Percentiles rank a stretch among this genome's conserved stretches.
phyloP scores from a whole-genome alignment of 2,888 invertebrate genomes.

The Rhingia campestris region DNA sequence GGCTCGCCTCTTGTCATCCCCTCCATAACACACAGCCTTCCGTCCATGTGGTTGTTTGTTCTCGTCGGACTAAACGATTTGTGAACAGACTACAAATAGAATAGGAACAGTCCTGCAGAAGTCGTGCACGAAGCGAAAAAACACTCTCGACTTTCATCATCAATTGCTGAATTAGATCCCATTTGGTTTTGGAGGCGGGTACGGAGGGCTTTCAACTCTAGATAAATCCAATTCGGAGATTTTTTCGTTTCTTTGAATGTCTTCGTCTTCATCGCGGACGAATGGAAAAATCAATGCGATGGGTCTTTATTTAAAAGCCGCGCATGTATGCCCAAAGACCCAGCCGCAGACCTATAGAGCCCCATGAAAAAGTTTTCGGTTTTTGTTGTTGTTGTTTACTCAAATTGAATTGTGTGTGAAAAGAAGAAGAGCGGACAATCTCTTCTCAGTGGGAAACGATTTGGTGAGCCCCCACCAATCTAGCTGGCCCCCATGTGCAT shows the following conservation, averaged over 20 bases:
- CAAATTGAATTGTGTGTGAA: conserved; percentile 72
- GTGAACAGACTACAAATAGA: conserved; percentile 44
- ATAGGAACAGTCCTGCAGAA: conserved; percentile 50
- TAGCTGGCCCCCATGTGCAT: conserved; percentile 37
- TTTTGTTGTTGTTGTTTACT: conserved; percentile 40
- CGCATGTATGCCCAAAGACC: neutral
- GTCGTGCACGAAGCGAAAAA: conserved; percentile 68
- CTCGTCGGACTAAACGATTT: conserved; percentile 62
- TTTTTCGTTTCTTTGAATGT: conserved; percentile 11
- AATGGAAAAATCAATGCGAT: conserved; percentile 67
- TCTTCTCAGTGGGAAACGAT: conserved; percentile 48
- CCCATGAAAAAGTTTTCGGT: neutral
- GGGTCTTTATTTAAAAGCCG: conserved; percentile 58
- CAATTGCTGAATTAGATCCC: conserved; percentile 73
- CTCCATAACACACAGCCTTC: neutral
- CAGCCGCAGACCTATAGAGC: neutral
- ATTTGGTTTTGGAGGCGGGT: conserved; percentile 41
- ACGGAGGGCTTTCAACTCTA: conserved; percentile 10
- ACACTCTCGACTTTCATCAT: conserved; percentile 74
- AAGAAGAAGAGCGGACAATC: conserved; percentile 51
- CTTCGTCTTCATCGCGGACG: neutral
- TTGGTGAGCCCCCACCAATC: conserved; percentile 29
- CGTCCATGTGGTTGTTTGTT: conserved; percentile 46
- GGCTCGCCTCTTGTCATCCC: neutral
- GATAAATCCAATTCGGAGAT: conserved; percentile 22